A percentile compares a stretch with the other conserved stretches of the same genome.
phyloP scores from a whole-genome alignment of 2,888 invertebrate genomes.

The Drosophila macrospina region DNA sequence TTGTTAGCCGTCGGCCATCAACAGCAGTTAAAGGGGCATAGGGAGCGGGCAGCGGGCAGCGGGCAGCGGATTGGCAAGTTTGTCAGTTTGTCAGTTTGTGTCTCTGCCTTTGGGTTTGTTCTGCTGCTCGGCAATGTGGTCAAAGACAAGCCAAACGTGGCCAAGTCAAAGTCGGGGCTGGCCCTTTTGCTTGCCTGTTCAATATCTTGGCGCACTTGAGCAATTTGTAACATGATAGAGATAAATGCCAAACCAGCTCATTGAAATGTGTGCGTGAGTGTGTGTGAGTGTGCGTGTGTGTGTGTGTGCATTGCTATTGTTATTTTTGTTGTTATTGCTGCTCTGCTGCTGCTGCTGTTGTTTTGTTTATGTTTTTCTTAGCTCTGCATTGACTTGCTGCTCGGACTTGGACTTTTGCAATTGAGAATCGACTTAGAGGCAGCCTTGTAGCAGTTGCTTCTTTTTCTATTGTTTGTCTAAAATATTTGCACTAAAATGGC shows the following conservation, averaged over 20 bases:
- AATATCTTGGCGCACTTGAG: conserved; percentile 75
- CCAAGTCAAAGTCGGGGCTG: conserved; percentile 60
- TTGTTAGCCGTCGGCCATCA: conserved; percentile 45
- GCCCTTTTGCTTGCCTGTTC: conserved; percentile 29
- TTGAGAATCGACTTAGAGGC: conserved; percentile 21
- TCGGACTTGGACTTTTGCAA: conserved; percentile 45
- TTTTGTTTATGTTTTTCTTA: conserved; percentile 76
- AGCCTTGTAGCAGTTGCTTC: conserved; percentile 28
- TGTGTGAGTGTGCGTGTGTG: conserved; percentile 15
- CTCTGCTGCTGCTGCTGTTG: conserved; percentile 31
- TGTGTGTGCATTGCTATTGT: conserved; percentile 22
- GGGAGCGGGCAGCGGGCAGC: not conserved
- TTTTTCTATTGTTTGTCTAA: conserved; percentile 61
- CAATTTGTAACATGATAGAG: conserved; percentile 79
- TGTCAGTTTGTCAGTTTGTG: conserved; percentile 33
- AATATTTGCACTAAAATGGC: conserved; percentile 73
- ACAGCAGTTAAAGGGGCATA: not conserved
- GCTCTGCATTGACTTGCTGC: conserved; percentile 75
- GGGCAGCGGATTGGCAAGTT: conserved; percentile 3
- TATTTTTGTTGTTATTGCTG: conserved; percentile 26
- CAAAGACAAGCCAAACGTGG: conserved; percentile 65
- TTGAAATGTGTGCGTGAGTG: conserved; percentile 17
- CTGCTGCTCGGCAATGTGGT: conserved; percentile 62
- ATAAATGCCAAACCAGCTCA: conserved; percentile 62
- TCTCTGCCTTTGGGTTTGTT: conserved; percentile 2